Evolutionary conservation across 2,888 invertebrate species (phyloP), one percentile per base, ranked within the genome.

Genomic region (Nemotelus nigrinus): DNA sequence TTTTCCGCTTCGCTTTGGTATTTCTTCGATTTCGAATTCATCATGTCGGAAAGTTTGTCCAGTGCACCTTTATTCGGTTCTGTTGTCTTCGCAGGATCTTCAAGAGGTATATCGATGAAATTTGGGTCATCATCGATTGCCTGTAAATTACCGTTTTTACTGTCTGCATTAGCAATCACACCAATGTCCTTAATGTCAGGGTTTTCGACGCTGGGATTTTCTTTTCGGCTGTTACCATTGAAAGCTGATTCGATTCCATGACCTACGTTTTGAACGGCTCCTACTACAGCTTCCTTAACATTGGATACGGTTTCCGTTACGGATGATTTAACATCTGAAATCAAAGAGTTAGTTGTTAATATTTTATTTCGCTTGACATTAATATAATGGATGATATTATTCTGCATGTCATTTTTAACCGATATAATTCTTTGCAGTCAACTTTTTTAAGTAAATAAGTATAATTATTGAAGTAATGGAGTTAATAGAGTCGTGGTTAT

Each of bases 221-320:
- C 74, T 41, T 76, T 57, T 45, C 58, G 64, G 5, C 77, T 79
- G 55, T 68, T 76, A 6, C 79, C 78, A 55, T 71, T 65, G 3
- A 80, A 67, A 25, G 72, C 78, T 44, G 75, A 77, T 10, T 79
- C 80, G 43, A 82, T 76, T 10, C 80, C 80, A 55, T 80, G 78
- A 44, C 80, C 79, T 44, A 81, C 79, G 50, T 80, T 80, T 63
- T 81, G 79, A 2, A 80, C 80, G 8, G 81, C 80, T 41, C 78
- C 81, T 8, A 81, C 81, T 25, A 82, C 77, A 8, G 80, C 80
- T 60, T 81, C 82, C 78, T 82, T 82, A 8, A 81, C 80, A 63
- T 81, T 79, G 3, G 53, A 76, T 25, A 78, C 80, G 0, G 79
- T 79, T 50, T 80, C 81, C 78, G 81, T 79, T 7, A 81, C 58